Evolutionary conservation across 2,888 invertebrate genomes (phyloP).

Genomic region (Plemyria rubiginata): DNA sequence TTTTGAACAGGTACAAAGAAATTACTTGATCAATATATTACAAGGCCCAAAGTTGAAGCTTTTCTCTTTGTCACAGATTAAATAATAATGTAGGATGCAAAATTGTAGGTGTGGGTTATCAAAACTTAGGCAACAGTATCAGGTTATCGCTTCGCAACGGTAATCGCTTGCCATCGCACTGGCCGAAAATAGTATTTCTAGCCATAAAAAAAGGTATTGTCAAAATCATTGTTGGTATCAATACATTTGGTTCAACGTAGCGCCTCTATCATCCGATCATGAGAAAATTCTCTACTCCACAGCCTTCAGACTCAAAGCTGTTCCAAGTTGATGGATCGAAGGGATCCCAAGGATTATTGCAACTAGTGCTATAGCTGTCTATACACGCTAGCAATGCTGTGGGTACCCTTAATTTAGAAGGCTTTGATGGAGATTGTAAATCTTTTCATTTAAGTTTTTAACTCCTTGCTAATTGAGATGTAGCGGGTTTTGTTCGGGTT

Average conservation of each 20-base stretch:
- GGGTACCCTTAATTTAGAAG: constrained; percentile 26
- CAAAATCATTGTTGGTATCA: no score
- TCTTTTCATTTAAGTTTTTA: constrained; percentile 39
- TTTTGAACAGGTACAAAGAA: no score
- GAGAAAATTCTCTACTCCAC: constrained; percentile 19
- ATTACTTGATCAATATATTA: no score
- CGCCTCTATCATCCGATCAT: constrained; percentile 9
- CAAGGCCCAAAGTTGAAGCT: no score
- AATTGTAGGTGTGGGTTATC: no score
- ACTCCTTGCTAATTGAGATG: constrained; percentile 32
- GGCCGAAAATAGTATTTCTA: no score
- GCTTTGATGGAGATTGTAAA: constrained; percentile 29
- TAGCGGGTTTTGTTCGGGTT: constrained; percentile 2
- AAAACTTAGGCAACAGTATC: no score
- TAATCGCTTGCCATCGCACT: no score
- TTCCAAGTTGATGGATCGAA: constrained; percentile 55
- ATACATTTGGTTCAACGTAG: neutral
- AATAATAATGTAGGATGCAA: no score
- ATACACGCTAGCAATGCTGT: neutral
- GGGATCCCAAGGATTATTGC: constrained; percentile 35
- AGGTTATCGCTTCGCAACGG: no score
- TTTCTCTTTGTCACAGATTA: no score
- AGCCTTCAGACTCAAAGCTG: constrained; percentile 31
- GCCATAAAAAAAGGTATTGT: no score
- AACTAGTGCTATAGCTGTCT: constrained; percentile 26